These are phyloP conservation scores for Temnothorax unifasciatus DNA, from an alignment of 2,888 invertebrate genomes.

Conservation along the genomic window DNA sequence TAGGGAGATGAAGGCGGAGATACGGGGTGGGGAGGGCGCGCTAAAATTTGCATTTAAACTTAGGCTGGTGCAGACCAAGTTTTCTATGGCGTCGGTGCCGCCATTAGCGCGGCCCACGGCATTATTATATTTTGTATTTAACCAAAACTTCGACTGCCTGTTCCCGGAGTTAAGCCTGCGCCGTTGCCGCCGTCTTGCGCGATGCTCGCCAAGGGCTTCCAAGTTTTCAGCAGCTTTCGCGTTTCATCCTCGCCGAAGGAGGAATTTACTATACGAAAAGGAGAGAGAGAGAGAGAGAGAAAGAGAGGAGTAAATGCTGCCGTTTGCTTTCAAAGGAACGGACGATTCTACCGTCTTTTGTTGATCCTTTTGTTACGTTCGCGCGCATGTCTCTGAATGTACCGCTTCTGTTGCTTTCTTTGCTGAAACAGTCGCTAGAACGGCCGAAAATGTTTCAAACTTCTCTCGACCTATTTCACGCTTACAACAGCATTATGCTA, in stretches of 20 bases:
- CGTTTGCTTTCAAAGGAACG: conserved; percentile 48
- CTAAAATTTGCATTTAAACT: conserved; percentile 62
- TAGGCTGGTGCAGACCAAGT: conserved; percentile 52
- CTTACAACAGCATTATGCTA: conserved; percentile 3
- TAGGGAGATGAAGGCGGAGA: not conserved
- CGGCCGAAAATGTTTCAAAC: conserved; percentile 24
- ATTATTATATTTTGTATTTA: conserved; percentile 79
- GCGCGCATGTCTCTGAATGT: conserved; percentile 25
- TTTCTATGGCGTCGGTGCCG: conserved; percentile 59
- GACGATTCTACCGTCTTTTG: conserved; percentile 36
- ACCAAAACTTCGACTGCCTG: conserved; percentile 75
- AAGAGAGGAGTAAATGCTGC: conserved; percentile 50
- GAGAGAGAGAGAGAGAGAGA: not conserved
- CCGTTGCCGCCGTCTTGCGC: conserved; percentile 5
- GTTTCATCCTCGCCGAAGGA: conserved; percentile 26
- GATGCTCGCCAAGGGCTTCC: not conserved
- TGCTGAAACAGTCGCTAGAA: not conserved
- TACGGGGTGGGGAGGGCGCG: not conserved
- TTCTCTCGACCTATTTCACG: conserved; percentile 10
- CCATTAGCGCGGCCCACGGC: conserved; percentile 51
- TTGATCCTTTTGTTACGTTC: conserved; percentile 35
- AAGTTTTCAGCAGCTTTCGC: conserved; percentile 54
- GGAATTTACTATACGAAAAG: conserved; percentile 17
- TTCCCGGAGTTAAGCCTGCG: conserved; percentile 61
- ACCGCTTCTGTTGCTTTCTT: conserved; percentile 23